phyloP scores from a whole-genome alignment of 2,113 vertebrate species.

The Lasiurus borealis region DNA sequence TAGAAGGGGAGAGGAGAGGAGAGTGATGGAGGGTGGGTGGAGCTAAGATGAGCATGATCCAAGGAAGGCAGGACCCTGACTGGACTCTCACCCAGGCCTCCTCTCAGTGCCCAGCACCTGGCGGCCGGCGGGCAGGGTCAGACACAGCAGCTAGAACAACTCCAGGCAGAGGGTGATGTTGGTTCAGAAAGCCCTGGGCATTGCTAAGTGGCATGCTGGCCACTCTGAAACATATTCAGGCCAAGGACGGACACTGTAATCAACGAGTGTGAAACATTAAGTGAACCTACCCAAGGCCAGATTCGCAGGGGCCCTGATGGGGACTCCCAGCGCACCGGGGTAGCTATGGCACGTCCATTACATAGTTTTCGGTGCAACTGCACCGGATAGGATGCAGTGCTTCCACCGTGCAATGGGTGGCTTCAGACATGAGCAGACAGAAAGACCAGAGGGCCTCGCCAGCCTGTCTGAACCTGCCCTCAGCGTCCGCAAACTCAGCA shows the following conservation, averaged over 20 bases:
- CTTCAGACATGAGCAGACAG: not conserved
- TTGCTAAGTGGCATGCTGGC: not conserved
- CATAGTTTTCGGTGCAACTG: not conserved
- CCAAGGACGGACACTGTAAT: not conserved
- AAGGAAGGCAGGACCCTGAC: not conserved
- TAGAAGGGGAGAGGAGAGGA: no score
- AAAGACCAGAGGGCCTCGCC: not conserved
- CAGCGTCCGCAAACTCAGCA: not conserved
- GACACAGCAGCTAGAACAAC: not conserved
- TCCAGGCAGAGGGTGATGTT: not conserved
- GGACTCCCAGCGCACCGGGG: not conserved
- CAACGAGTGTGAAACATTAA: not conserved
- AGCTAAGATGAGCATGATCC: not conserved
- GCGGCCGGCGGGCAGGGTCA: not conserved
- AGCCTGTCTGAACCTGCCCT: not conserved
- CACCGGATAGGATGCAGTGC: not conserved
- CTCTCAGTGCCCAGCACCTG: not conserved
- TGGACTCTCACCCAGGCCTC: not conserved
- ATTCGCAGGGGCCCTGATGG: not conserved
- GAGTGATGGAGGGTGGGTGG: rapidly evolving
- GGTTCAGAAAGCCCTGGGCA: not conserved
- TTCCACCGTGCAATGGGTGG: not conserved
- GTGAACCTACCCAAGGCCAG: not conserved
- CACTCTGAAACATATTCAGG: not conserved
- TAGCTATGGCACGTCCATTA: not conserved